phyloP scores from a whole-genome alignment of 1,140 invertebrate species.

The Brachionus asplanchnoidis region DNA sequence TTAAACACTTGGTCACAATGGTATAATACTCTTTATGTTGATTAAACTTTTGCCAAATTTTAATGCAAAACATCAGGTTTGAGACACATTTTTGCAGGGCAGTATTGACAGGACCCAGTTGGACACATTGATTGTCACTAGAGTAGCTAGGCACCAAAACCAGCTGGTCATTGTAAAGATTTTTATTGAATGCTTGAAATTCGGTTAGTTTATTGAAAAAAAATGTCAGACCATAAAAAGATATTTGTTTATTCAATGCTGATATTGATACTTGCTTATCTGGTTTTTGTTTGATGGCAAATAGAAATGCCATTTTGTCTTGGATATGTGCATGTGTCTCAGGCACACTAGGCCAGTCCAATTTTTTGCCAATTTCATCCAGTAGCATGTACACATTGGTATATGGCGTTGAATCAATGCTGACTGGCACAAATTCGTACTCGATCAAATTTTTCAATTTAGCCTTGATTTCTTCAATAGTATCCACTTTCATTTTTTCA shows the following conservation, averaged over 20 bases:
- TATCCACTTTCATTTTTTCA: not conserved
- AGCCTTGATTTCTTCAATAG: not conserved
- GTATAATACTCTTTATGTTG: constrained; percentile 25
- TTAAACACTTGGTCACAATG: constrained; percentile 21
- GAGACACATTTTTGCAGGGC: not conserved
- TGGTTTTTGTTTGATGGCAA: not conserved
- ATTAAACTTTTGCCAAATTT: constrained; percentile 35
- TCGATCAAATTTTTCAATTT: not conserved
- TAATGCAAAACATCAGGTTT: not conserved
- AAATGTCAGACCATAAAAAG: constrained; percentile 6
- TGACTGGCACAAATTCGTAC: not conserved
- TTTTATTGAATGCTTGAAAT: not conserved
- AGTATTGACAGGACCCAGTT: no score
- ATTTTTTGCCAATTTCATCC: not conserved
- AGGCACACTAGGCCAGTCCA: not conserved
- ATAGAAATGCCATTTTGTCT: constrained; percentile 15
- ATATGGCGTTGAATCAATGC: not conserved
- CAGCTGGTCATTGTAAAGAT: not conserved
- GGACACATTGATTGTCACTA: not conserved
- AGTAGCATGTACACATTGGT: not conserved
- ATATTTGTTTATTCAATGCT: constrained; percentile 28
- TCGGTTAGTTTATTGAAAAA: constrained; percentile 28
- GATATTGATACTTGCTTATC: not conserved
- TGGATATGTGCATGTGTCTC: not conserved
- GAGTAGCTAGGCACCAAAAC: not conserved